Evolutionary conservation across 2,888 invertebrate species (phyloP).

Genomic region (Troides aeacus): DNA sequence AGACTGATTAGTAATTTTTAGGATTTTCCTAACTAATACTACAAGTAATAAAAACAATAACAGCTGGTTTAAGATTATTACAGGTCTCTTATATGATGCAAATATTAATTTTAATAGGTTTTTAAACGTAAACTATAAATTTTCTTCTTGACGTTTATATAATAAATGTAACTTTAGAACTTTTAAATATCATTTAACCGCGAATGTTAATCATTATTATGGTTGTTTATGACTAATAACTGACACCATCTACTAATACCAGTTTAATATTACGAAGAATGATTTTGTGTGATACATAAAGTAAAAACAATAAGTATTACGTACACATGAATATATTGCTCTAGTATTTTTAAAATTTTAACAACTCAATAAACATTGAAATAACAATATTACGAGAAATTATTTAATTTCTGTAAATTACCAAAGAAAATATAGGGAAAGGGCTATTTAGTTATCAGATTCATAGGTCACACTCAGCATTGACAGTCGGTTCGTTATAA

Average conservation of each 20-base stretch:
- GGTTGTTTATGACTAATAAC: neutral
- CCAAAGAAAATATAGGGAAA: neutral
- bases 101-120: no score
- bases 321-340: no score
- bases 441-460: constrained; percentile 29
- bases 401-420: neutral
- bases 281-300: neutral
- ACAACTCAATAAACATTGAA: no score
- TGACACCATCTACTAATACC: neutral
- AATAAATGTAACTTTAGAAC: neutral
- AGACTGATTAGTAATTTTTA: no score
- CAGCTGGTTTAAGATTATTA: no score
- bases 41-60: no score
- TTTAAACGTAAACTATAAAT: neutral
- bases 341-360: no score
- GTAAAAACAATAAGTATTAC: neutral
- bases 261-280: neutral
- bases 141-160: neutral
- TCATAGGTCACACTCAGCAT: constrained; percentile 37
- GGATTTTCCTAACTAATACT: no score
- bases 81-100: no score
- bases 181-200: constrained; percentile 7
- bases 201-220: neutral
- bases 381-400: neutral
- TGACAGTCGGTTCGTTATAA: constrained; percentile 56